phyloP scores from a whole-genome alignment of 2,113 vertebrate species.

The Forbesichthys papilliferus region DNA sequence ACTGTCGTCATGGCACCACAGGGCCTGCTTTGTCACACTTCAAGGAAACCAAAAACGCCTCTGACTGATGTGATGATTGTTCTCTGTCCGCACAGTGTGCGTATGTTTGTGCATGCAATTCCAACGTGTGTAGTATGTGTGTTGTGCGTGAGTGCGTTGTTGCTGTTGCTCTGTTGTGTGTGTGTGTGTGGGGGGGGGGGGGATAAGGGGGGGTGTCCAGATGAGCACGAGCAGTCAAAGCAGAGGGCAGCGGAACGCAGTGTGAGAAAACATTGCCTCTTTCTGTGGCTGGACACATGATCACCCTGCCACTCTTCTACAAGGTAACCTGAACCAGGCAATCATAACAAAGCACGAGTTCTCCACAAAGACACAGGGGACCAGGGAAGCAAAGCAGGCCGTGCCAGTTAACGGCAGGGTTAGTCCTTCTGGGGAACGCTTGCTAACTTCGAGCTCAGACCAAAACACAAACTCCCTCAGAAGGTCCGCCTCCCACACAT shows the following conservation, averaged over 20 bases:
- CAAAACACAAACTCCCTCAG: too few species aligned
- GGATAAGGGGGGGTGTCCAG: constrained; percentile 1
- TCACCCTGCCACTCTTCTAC: constrained; percentile 50
- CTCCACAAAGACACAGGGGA: constrained; percentile 60
- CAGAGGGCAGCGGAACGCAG: constrained; percentile 47
- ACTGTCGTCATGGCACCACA: constrained; percentile 41
- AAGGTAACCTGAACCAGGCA: constrained; percentile 66
- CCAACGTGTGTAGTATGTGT: not conserved
- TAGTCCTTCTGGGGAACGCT: too few species aligned
- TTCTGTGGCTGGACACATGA: constrained; percentile 70
- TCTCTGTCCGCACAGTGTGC: constrained; percentile 15
- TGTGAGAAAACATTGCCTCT: constrained; percentile 75
- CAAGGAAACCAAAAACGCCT: constrained; percentile 49
- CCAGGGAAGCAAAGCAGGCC: constrained; percentile 25
- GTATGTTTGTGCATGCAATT: not conserved
- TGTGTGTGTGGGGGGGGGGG: constrained; percentile 2
- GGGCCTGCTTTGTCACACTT: constrained; percentile 55
- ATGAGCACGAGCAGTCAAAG: constrained; percentile 26
- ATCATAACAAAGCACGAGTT: constrained; percentile 72
- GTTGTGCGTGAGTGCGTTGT: not conserved
- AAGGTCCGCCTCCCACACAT: too few species aligned
- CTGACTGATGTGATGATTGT: constrained; percentile 26
- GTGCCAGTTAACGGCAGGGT: constrained; percentile 30
- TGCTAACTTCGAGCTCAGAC: too few species aligned
- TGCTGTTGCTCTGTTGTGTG: not conserved